A percentile compares a stretch with the other conserved stretches of the same genome.
Evolutionary conservation across 2,113 vertebrate species (phyloP).

Genomic region (Aspiorhynchus laticeps): DNA sequence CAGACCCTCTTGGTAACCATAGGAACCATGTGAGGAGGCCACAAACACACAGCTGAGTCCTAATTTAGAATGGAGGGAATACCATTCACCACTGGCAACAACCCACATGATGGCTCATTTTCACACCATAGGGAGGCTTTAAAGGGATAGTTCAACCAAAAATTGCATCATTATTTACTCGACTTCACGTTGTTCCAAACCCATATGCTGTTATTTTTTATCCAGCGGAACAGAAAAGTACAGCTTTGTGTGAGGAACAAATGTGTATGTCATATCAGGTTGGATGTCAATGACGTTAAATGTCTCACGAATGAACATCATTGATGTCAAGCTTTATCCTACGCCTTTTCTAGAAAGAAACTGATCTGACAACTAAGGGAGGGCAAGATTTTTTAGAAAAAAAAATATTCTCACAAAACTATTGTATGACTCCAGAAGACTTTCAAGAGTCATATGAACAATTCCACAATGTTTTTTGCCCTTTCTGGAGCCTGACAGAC

Average conservation of each 20-base stretch:
- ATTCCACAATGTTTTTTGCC: neutral
- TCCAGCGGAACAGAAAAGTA: neutral
- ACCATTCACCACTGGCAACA: constrained; percentile 22
- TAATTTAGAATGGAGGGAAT: constrained; percentile 33
- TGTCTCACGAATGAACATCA: neutral
- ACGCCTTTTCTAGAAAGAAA: neutral
- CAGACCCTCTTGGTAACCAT: constrained; percentile 57
- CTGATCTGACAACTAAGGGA: neutral
- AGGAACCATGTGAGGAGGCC: constrained; percentile 59
- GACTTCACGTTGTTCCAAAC: neutral
- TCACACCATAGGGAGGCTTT: neutral
- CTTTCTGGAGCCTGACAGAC: neutral
- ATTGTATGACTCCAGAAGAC: neutral
- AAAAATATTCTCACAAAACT: neutral
- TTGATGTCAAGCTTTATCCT: neutral
- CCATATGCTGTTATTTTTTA: neutral
- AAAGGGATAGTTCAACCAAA: neutral
- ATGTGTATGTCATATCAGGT: neutral
- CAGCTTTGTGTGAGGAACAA: neutral
- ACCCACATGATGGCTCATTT: constrained; percentile 1
- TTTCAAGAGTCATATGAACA: neutral
- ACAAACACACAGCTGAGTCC: neutral
- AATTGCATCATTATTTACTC: neutral
- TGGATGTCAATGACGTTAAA: neutral
- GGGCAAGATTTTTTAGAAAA: neutral